Evolutionary conservation across 2,888 invertebrate genomes (phyloP).

Genomic region (Heliconius ethilla): DNA sequence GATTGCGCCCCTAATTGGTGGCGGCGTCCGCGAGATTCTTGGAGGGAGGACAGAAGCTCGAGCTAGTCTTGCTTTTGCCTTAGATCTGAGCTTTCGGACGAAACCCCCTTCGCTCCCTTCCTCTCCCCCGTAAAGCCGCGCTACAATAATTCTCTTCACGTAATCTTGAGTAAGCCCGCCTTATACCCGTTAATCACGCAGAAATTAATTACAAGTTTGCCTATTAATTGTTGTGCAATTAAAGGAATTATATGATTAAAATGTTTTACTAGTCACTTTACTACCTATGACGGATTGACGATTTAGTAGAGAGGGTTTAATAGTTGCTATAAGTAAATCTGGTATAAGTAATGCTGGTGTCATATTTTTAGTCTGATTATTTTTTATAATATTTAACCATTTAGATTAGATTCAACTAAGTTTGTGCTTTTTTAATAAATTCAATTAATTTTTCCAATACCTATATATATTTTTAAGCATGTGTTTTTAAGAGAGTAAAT

Average conservation of each 20-base stretch:
- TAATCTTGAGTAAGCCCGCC: slow-evolving; percentile 80
- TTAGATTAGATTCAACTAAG: too few species aligned
- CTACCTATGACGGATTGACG: background rate
- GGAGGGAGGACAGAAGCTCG: slow-evolving; percentile 78
- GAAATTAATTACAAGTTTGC: slow-evolving; percentile 82
- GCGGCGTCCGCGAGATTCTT: slow-evolving; percentile 83
- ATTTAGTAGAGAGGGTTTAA: background rate
- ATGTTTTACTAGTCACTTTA: slow-evolving; percentile 24
- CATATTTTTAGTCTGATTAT: background rate
- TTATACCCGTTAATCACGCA: slow-evolving; percentile 80
- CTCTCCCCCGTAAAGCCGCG: slow-evolving; percentile 59
- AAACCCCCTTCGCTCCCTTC: slow-evolving; percentile 46
- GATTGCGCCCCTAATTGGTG: slow-evolving; percentile 83
- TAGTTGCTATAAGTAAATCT: background rate
- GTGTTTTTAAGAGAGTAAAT: too few species aligned
- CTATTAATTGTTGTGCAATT: slow-evolving; percentile 80
- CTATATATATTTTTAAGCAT: too few species aligned
- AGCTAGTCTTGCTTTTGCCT: slow-evolving; percentile 70
- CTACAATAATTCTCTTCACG: slow-evolving; percentile 78
- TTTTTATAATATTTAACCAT: too few species aligned
- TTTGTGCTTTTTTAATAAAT: too few species aligned
- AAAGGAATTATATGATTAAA: slow-evolving; percentile 70
- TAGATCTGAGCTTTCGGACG: slow-evolving; percentile 53
- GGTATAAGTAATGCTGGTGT: background rate
- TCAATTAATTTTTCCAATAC: too few species aligned